A percentile compares a stretch with the other conserved stretches of the same genome.
Conservation (phyloP, 1,140 invertebrate genomes). For the Lepidotrigona ventralis region DNA sequence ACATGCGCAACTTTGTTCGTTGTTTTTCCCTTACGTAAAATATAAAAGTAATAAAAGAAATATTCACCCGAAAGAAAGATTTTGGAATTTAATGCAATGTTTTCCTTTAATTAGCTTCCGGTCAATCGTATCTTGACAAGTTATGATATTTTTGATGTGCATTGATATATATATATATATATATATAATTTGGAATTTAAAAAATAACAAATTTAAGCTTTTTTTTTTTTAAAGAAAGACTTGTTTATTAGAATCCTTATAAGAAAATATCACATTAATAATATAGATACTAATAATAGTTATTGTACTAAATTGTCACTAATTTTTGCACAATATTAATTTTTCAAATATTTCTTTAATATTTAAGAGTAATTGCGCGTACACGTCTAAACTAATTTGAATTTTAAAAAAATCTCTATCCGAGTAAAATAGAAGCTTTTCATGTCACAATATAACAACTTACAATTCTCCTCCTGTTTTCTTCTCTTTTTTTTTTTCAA, state of each 20-base stretch:
- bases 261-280: neutral
- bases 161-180: neutral
- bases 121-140: neutral
- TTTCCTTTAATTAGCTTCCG: neutral
- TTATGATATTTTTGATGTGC: neutral
- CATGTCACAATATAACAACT: too few relatives aligned
- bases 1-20: neutral
- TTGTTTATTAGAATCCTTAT: neutral
- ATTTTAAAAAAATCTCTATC: neutral
- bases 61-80: too few relatives aligned
- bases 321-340: neutral
- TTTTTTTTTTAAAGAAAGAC: neutral
- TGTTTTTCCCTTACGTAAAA: neutral
- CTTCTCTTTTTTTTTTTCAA: neutral
- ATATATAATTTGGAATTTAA: neutral
- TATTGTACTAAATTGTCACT: neutral
- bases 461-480: neutral
- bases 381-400: neutral
- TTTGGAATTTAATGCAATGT: neutral
- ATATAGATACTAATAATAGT: neutral
- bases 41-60: too few relatives aligned
- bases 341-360: neutral
- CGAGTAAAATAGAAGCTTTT: neutral
- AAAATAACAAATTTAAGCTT: neutral
- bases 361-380: neutral